Percentiles rank a stretch among this genome's conserved stretches.
Conservation (phyloP, 1,140 invertebrate species). For the Drosophila simulans region DNA sequence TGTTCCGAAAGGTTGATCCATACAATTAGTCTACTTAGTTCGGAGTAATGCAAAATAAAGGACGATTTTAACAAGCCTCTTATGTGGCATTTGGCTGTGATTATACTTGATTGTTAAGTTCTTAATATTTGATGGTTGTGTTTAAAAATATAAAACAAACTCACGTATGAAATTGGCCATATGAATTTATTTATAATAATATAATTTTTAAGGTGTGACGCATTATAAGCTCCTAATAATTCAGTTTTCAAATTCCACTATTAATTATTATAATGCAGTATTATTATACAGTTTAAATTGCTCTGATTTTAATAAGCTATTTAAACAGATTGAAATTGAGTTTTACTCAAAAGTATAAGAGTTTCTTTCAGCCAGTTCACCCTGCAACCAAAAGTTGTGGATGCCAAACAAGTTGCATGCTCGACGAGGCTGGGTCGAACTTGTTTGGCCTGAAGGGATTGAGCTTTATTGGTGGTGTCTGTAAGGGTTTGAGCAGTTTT, state of each 20-base stretch:
- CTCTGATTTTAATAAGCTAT: not conserved
- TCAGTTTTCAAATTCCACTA: too few species aligned
- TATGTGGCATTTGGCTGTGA: too few species aligned
- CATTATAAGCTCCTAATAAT: too few species aligned
- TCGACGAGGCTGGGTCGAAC: not conserved
- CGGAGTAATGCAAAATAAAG: not conserved
- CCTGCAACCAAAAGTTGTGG: slow-evolving; percentile 20
- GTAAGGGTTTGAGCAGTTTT: slow-evolving; percentile 5
- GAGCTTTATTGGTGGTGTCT: slow-evolving; percentile 11
- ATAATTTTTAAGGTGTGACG: too few species aligned
- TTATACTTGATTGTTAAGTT: not conserved
- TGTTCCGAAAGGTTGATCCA: slow-evolving; percentile 17
- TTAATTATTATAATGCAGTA: not conserved
- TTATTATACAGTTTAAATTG: not conserved
- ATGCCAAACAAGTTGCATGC: slow-evolving; percentile 14
- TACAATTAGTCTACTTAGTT: slow-evolving; percentile 30
- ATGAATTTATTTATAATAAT: too few species aligned
- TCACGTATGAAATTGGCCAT: too few species aligned
- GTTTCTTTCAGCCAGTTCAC: not conserved
- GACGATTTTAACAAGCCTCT: not conserved
- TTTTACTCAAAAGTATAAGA: slow-evolving; percentile 16
- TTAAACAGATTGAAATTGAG: not conserved
- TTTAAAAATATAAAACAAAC: too few species aligned
- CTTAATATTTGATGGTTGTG: too few species aligned
- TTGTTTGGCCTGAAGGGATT: not conserved